Conservation (phyloP, 30 jellyfish, hydroid and myxozoan genomes). For the Hydractinia echinata region DNA sequence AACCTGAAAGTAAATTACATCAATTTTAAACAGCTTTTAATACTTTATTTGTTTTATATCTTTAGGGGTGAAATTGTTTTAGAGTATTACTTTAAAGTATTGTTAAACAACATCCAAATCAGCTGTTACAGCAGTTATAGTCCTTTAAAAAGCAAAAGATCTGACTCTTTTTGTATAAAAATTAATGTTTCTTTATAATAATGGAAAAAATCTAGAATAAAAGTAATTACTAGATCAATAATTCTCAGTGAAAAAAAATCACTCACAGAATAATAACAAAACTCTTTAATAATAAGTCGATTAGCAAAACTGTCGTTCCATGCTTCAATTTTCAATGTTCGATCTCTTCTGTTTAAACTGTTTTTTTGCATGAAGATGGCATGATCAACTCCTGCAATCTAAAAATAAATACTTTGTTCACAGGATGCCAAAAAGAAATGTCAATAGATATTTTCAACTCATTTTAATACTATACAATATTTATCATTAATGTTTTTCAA, state of each 20-base stretch:
- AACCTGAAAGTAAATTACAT: slow-evolving; percentile 50
- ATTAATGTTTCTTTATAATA: too few relatives aligned
- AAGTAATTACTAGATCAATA: too few relatives aligned
- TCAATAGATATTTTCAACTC: too few relatives aligned
- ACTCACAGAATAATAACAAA: slow-evolving; percentile 90
- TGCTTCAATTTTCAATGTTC: slow-evolving; percentile 89
- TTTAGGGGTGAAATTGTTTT: too few relatives aligned
- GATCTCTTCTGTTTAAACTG: slow-evolving; percentile 74
- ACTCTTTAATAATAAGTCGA: slow-evolving; percentile 71
- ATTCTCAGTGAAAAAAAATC: neutral
- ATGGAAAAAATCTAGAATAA: too few relatives aligned
- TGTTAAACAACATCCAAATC: too few relatives aligned
- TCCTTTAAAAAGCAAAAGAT: neutral
- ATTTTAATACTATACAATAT: too few relatives aligned
- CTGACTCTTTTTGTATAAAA: neutral
- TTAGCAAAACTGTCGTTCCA: slow-evolving; percentile 91
- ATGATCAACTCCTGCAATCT: slow-evolving; percentile 95
- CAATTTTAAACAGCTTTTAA: neutral
- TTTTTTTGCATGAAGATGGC: slow-evolving; percentile 83
- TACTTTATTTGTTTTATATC: too few relatives aligned
- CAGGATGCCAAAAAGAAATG: too few relatives aligned
- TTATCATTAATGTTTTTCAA: too few relatives aligned
- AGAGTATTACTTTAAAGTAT: too few relatives aligned
- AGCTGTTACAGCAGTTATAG: neutral
- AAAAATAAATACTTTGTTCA: neutral